Evolutionary conservation across 2,113 vertebrate species (phyloP).

Genomic region (Centropus unirufus): DNA sequence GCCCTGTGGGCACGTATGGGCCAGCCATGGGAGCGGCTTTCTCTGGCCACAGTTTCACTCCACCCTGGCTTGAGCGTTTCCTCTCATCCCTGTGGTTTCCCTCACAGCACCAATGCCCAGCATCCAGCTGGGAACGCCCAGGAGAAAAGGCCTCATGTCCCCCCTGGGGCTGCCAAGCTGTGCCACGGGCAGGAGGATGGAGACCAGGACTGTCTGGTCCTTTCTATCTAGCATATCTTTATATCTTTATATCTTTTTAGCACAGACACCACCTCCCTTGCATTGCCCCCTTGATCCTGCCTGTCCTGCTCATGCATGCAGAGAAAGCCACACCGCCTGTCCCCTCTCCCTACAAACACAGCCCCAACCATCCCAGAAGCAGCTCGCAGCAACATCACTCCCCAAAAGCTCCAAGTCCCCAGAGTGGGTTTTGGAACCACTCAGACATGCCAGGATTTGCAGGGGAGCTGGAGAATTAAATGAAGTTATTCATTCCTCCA

Average conservation of each 20-base stretch:
- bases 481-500: not conserved
- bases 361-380: not conserved
- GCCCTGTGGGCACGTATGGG: not conserved
- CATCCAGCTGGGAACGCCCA: not conserved
- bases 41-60: not conserved
- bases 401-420: fast-evolving
- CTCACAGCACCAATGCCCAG: not conserved
- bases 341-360: not conserved
- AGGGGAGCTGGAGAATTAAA: not conserved
- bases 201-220: fast-evolving
- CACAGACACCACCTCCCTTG: no score
- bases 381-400: not conserved
- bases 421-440: not conserved
- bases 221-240: no score
- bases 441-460: not conserved
- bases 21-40: not conserved
- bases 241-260: no score
- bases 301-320: fast-evolving
- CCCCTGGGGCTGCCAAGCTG: not conserved
- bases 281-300: not conserved
- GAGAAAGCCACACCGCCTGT: fast-evolving
- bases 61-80: not conserved
- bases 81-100: constrained; percentile 2
- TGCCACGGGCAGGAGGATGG: not conserved
- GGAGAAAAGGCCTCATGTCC: not conserved